These are phyloP conservation scores for Seira musarum DNA, from an alignment of 2,888 invertebrate genomes.

Conservation along the genomic window DNA sequence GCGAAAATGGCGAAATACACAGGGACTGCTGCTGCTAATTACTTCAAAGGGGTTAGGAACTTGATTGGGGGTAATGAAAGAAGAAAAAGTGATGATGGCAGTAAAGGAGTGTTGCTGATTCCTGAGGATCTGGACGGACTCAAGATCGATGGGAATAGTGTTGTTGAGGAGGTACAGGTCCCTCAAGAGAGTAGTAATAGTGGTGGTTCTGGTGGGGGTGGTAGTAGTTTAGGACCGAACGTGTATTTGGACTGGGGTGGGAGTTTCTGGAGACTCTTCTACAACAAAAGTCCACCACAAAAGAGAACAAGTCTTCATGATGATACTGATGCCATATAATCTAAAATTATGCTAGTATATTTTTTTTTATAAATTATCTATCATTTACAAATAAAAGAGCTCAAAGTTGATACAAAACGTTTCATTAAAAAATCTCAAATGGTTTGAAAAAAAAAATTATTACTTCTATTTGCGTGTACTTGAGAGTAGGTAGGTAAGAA, in stretches of 20 bases:
- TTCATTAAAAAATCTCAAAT: too few species aligned
- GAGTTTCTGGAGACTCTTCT: conserved; percentile 25
- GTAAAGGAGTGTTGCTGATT: background rate
- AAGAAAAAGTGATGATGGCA: too few species aligned
- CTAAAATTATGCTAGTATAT: too few species aligned
- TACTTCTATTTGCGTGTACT: too few species aligned
- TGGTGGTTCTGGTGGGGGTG: background rate
- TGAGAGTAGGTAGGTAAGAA: too few species aligned
- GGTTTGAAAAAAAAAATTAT: too few species aligned
- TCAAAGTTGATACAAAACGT: too few species aligned
- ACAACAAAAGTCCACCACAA: conserved; percentile 9
- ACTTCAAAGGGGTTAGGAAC: conserved; percentile 19
- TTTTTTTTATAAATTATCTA: too few species aligned
- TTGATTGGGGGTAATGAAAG: background rate
- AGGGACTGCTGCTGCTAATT: background rate
- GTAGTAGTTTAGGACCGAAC: background rate
- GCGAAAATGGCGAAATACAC: conserved; percentile 31
- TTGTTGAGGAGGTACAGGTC: background rate
- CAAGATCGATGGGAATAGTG: background rate
- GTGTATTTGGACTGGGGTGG: conserved; percentile 33
- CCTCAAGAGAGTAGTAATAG: too few species aligned
- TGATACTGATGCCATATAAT: too few species aligned
- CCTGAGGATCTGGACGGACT: background rate
- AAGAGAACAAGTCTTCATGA: too few species aligned
- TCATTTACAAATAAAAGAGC: too few species aligned